These are phyloP conservation scores for Myotis planiceps DNA, from an alignment of 2,797 vertebrate genomes.

Conservation along the genomic window DNA sequence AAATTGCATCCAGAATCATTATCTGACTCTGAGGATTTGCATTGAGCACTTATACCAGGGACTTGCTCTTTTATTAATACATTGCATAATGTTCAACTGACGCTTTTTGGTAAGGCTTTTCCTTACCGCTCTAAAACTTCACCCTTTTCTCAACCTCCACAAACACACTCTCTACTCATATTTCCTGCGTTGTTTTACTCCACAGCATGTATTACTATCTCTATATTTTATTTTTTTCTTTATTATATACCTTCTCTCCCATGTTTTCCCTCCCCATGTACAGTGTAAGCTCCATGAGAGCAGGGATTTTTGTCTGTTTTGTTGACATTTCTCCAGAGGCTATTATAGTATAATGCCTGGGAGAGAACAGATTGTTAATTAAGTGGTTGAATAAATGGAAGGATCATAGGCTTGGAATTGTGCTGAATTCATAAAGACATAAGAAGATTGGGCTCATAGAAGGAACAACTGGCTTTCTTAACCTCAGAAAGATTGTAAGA, in stretches of 20 bases:
- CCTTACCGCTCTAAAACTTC: not conserved
- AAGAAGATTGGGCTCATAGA: not conserved
- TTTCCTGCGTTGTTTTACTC: not conserved
- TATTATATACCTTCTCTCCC: not conserved
- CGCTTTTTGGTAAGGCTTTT: not conserved
- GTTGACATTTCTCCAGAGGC: not conserved
- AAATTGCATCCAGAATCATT: not conserved
- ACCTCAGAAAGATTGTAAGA: not conserved
- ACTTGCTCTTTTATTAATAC: not conserved
- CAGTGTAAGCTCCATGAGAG: not conserved
- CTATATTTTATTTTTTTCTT: not conserved
- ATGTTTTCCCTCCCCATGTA: not conserved
- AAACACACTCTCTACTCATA: not conserved
- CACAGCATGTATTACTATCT: not conserved
- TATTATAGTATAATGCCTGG: not conserved
- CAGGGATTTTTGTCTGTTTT: not conserved
- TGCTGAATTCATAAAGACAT: not conserved
- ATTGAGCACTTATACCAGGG: not conserved
- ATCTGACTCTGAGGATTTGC: not conserved
- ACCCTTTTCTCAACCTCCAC: not conserved
- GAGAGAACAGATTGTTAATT: not conserved
- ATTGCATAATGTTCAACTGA: not conserved
- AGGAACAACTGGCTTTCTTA: not conserved
- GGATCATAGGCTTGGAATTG: not conserved
- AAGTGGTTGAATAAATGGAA: conserved; percentile 22